Evolutionary conservation across 2,113 vertebrate species (phyloP), one percentile per base, ranked within the genome.

Genomic region (Calidris pugnax): DNA sequence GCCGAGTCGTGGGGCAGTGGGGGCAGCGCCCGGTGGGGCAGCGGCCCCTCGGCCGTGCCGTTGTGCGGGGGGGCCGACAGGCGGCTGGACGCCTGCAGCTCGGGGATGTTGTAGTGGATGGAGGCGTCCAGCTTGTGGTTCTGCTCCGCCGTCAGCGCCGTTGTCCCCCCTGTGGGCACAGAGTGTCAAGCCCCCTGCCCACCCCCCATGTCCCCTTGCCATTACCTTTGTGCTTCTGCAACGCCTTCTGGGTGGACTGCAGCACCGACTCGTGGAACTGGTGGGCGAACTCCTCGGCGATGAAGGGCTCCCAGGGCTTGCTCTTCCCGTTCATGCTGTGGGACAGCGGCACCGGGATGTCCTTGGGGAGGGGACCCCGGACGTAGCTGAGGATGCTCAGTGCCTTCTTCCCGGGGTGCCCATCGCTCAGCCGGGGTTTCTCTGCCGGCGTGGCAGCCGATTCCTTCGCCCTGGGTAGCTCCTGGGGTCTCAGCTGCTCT

Each of bases 231-330:
- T 99, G 99, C 97, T 99, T 99, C 98, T 99, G 99, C 97, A 99
- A 95, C 8, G 99, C 99, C 95, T 99, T 99, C 98, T 99, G 99
- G 2, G 99, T 99, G 91, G 99, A 99, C 98, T 99, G 99, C 93
- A 99, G 98, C 94, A 99, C 99, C 0, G 99, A 99, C 95, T 99
- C 99, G 0, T 99, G 99, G 97, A 99, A 99, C 98, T 99, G 99
- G 85, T 99, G 99, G n/a, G 99, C 99, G 11, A 99, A 99, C 94
- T 99, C 99, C 94, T 99, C 99, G 0, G 99, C 99, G 12, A 99
- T 97, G 97, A 99, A 99, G 76, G 98, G 99, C 51, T 99, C 99
- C 99, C 99, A 99, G 17, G 99, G 98, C 97, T 99, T 99, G 98
- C 98, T 99, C 98, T 98, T 99, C 73, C 99, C 99, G 0, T 99